Evolutionary conservation across 2,113 vertebrate genomes (phyloP), one percentile per base, ranked within the genome.

Genomic region (Alouatta palliata): DNA sequence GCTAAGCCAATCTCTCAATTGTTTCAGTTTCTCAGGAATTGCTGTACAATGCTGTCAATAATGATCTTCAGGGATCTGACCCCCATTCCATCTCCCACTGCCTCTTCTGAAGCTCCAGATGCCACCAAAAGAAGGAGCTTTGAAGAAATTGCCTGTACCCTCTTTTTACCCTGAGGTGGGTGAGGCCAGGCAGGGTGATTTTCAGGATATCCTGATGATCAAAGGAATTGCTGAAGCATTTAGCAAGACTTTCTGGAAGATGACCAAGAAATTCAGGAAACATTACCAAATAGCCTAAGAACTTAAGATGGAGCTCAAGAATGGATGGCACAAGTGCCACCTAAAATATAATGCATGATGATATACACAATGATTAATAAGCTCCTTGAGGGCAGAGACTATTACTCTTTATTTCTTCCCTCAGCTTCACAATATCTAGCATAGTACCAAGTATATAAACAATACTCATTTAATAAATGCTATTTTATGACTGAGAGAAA

Each of bases 111-210:
- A 98, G 97, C 97, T 97, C 97, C 98, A 96, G 95, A 97, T 97
- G 93, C 92, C 96, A 96, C 87, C 97, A 91, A 93, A 97, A 97
- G 96, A 96, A 97, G 96, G 97, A 98, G 97, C 91, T 97, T 92
- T 97, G 98, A 98, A 97, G 97, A 98, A 96, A 94, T 91, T 93
- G 89, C 94, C 94, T 94, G 95, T 97, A 87, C 93, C 96, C 94
- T 98, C 97, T 92, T 97, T 32, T 96, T 90, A 96, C 94, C 95
- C 96, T 88, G 96, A 97, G 95, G 97, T 97, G 96, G 97, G 95
- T 94, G 97, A 98, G 98, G 97, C 97, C 96, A 97, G 98, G 98
- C 97, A 98, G 97, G 97, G 96, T 97, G 98, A 93, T 95, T 98
- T 95, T 97, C 96, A 98, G 98, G 95, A 96, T 97, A 95, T 85